Base-by-base conservation (phyloP, 2,113 vertebrate genomes). In the Muntiacus reevesi region DNA sequence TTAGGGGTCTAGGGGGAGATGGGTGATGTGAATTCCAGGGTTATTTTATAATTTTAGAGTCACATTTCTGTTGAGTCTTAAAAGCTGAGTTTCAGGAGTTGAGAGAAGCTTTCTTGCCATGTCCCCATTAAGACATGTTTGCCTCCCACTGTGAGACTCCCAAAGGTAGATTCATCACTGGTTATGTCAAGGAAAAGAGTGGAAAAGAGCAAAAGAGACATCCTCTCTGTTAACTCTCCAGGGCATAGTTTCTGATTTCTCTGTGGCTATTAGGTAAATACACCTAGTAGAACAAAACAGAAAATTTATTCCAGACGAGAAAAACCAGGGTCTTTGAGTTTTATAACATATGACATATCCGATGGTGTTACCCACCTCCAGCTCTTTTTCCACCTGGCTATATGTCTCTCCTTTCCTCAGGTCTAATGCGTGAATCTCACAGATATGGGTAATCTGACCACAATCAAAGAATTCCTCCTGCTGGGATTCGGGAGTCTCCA, bases 381-480 rank as follows among this genome's bases (percentile, higher is more conserved):
- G 16, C 5, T 40, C 8, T 84, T 86, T 92, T 79, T 54, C 27
- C 40, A 97, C 21, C 25, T 92, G 52, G 10, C 74, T 90, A 2
- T 64, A 55, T 76, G 79, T 97, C 54, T 92, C 50, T 94, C 27
- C 33, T 95, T 76, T 97, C 64, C 67, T 95, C 85, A 94, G 81
- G 76, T 93, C 17, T 79, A 84, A 82, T 7, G 7, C 16, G 7
- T 87, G 82, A 81, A 67, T 94, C 33, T 92, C 30, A 84, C 64
- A 89, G 62, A 67, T 71, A 93, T 89, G 78, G 25, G 14, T 86
- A 97, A 98, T 87, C 27, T 93, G 62, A 97, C 86, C 16, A 45
- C 47, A 5, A 43, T 87, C n/a, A 96, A 94, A 91, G 82, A 96
- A 95, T 97, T 97, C 93, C 17, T 98, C n/a, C 79, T 97, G 19